These are phyloP conservation scores for Sparidentex hasta DNA, from an alignment of 2,797 vertebrate species.

Conservation along the genomic window DNA sequence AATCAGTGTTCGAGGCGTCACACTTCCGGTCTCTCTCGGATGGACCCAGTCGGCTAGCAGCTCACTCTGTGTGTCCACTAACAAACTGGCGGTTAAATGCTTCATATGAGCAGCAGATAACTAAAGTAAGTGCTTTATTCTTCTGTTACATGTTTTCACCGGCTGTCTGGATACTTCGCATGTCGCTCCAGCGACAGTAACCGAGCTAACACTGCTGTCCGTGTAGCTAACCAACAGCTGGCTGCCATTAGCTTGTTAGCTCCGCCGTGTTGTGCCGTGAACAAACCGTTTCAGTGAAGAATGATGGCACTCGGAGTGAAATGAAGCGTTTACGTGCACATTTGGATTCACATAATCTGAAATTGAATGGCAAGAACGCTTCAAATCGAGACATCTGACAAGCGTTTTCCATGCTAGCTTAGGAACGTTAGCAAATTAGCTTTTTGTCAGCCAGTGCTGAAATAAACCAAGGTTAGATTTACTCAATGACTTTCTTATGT, in stretches of 20 bases:
- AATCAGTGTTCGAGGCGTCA: slow-evolving; percentile 34
- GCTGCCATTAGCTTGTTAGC: slow-evolving; percentile 1
- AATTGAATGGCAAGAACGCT: too few species aligned
- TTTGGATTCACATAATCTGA: too few species aligned
- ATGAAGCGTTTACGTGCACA: not conserved
- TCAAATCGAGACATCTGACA: not conserved
- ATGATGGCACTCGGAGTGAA: not conserved
- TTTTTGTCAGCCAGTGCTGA: too few species aligned
- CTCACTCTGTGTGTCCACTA: too few species aligned
- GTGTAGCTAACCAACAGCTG: not conserved
- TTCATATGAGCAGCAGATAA: not conserved
- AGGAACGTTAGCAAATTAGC: not conserved
- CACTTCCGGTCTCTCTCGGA: not conserved
- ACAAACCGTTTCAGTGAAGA: too few species aligned
- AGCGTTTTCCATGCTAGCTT: slow-evolving; percentile 1
- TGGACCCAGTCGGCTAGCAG: not conserved
- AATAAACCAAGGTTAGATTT: too few species aligned
- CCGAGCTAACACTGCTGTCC: not conserved
- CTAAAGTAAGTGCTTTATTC: slow-evolving; percentile 28
- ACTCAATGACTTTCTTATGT: too few species aligned
- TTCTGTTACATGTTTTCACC: accelerated
- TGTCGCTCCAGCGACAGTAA: not conserved
- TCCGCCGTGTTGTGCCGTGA: not conserved
- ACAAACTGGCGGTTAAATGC: accelerated
- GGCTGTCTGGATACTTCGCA: accelerated